Evolutionary conservation across 2,888 invertebrate species (phyloP).

Genomic region (Melieria picta): DNA sequence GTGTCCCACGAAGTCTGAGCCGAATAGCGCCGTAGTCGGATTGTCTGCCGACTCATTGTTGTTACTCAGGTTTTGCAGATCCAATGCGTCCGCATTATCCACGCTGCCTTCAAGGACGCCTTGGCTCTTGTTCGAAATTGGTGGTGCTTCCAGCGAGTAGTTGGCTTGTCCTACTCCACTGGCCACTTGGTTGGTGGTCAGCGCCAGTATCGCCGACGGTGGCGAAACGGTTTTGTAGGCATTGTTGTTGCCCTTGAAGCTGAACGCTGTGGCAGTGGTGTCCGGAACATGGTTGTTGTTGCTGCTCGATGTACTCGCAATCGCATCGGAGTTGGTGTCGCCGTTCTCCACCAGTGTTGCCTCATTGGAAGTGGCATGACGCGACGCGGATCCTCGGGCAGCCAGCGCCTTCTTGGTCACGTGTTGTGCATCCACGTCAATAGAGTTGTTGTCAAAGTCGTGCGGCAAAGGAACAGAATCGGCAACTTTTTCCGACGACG

Average conservation of each 20-base stretch:
- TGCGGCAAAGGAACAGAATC: slow-evolving; percentile 55
- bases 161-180: slow-evolving; percentile 50
- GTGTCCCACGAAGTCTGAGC: slow-evolving; percentile 50
- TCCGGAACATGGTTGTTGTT: slow-evolving; percentile 42
- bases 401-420: slow-evolving; percentile 34
- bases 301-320: slow-evolving; percentile 49
- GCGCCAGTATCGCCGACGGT: slow-evolving; percentile 51
- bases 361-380: slow-evolving; percentile 20
- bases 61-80: slow-evolving; percentile 60
- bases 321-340: slow-evolving; percentile 4
- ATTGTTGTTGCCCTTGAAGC: slow-evolving; percentile 38
- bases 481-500: slow-evolving; percentile 58
- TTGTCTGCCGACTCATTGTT: slow-evolving; percentile 61
- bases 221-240: slow-evolving; percentile 58
- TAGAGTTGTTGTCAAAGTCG: slow-evolving; percentile 65
- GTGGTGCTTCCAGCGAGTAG: slow-evolving; percentile 50
- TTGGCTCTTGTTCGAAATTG: slow-evolving; percentile 53
- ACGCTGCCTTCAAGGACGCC: slow-evolving; percentile 43
- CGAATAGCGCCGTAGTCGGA: slow-evolving; percentile 49
- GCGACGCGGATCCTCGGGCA: slow-evolving; percentile 24
- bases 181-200: slow-evolving; percentile 54
- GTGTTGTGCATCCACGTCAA: slow-evolving; percentile 59
- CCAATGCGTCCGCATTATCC: slow-evolving; percentile 53
- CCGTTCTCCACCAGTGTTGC: slow-evolving; percentile 24
- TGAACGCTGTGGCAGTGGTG: slow-evolving; percentile 48